These are phyloP conservation scores for Lasiommata megera DNA, from an alignment of 2,888 invertebrate genomes.

Conservation along the genomic window DNA sequence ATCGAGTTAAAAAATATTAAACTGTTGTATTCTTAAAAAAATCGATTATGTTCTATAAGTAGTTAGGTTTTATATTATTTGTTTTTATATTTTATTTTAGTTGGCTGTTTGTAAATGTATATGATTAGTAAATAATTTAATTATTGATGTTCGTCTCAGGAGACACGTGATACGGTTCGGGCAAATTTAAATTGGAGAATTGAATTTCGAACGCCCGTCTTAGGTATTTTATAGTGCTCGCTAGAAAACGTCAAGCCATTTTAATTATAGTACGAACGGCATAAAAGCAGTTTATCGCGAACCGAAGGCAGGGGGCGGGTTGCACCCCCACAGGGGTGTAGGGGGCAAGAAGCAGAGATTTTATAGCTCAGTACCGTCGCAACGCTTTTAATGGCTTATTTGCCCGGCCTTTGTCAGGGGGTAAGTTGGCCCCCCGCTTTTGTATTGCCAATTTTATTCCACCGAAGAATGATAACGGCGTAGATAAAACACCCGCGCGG, in stretches of 20 bases:
- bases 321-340: constrained; percentile 36
- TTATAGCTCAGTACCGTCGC: constrained; percentile 75
- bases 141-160: background rate
- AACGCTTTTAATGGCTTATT: constrained; percentile 80
- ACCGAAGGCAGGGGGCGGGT: constrained; percentile 54
- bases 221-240: constrained; percentile 33
- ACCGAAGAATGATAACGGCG: constrained; percentile 58
- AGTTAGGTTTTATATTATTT: too few relatives aligned
- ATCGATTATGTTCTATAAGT: too few relatives aligned
- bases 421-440: constrained; percentile 55
- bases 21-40: too few relatives aligned
- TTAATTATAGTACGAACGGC: constrained; percentile 76
- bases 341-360: constrained; percentile 79
- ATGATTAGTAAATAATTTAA: too few relatives aligned
- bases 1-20: too few relatives aligned
- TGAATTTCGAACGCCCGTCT: constrained; percentile 35
- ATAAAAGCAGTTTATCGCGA: constrained; percentile 77
- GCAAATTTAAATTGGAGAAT: constrained; percentile 38
- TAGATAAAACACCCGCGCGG: constrained; percentile 30
- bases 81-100: too few relatives aligned
- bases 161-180: constrained; percentile 14
- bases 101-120: too few relatives aligned
- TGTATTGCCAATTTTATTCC: constrained; percentile 73
- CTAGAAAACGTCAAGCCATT: constrained; percentile 66
- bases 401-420: constrained; percentile 70